Evolutionary conservation across 1,140 invertebrate species (phyloP).

Genomic region (Teleogryllus occipitalis): DNA sequence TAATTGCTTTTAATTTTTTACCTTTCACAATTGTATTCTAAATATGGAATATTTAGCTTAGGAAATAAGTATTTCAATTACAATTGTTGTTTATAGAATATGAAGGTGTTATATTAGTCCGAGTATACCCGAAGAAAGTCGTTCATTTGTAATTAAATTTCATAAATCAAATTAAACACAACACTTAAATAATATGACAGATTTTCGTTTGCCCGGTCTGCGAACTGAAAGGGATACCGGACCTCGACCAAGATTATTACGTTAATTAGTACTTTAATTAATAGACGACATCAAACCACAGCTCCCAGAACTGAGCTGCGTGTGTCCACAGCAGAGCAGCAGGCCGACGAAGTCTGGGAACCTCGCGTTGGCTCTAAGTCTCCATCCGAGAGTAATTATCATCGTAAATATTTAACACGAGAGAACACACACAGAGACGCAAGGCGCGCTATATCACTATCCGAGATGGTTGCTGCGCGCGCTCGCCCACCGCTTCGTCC

Average conservation of each 20-base stretch:
- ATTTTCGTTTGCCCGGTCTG: no score
- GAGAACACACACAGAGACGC: not conserved
- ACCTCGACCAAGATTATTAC: not conserved
- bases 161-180: no score
- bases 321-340: not conserved
- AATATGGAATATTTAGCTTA: no score
- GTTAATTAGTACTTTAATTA: not conserved
- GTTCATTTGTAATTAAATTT: no score
- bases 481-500: not conserved
- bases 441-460: not conserved
- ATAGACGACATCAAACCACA: not conserved
- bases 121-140: no score
- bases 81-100: no score
- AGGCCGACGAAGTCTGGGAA: not conserved
- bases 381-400: not conserved
- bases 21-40: no score
- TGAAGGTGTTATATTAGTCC: no score
- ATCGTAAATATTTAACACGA: not conserved
- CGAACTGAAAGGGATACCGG: not conserved
- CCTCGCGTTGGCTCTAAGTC: not conserved
- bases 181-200: no score
- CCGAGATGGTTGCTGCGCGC: not conserved
- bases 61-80: no score
- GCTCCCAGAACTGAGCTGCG: not conserved
- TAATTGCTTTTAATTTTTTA: no score